phyloP scores from a whole-genome alignment of 2,113 vertebrate species.

The Cebidichthys violaceus region DNA sequence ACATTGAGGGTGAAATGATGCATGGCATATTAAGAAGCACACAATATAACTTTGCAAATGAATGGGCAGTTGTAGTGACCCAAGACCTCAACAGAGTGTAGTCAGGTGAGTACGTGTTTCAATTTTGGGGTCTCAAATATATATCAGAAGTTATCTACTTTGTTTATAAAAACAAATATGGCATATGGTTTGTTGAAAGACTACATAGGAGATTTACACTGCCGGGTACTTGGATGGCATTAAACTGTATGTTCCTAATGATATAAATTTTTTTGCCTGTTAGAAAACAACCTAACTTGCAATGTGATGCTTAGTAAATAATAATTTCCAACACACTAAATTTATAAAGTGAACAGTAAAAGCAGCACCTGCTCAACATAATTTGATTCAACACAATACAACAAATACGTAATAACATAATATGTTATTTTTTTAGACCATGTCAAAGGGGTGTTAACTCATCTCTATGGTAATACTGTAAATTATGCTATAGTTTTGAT shows the following conservation, averaged over 20 bases:
- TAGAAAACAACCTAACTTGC: constrained; percentile 16
- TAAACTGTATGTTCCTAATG: not conserved
- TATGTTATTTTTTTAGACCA: too few species aligned
- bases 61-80: not conserved
- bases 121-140: not conserved
- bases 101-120: not conserved
- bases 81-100: not conserved
- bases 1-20: too few species aligned
- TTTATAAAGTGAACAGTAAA: constrained; percentile 3
- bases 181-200: not conserved
- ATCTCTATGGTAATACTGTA: not conserved
- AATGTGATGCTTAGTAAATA: constrained; percentile 2
- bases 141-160: not conserved
- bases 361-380: not conserved
- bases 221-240: not conserved
- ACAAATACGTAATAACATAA: too few species aligned
- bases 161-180: not conserved
- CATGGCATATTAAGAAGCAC: not conserved
- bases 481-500: not conserved
- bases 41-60: not conserved
- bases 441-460: not conserved
- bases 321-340: constrained; percentile 7
- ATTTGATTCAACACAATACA: not conserved
- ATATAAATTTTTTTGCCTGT: constrained; percentile 4
- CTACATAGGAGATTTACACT: not conserved